Evolutionary conservation across 2,888 invertebrate genomes (phyloP).

Genomic region (Zaprionus obscuricornis): DNA sequence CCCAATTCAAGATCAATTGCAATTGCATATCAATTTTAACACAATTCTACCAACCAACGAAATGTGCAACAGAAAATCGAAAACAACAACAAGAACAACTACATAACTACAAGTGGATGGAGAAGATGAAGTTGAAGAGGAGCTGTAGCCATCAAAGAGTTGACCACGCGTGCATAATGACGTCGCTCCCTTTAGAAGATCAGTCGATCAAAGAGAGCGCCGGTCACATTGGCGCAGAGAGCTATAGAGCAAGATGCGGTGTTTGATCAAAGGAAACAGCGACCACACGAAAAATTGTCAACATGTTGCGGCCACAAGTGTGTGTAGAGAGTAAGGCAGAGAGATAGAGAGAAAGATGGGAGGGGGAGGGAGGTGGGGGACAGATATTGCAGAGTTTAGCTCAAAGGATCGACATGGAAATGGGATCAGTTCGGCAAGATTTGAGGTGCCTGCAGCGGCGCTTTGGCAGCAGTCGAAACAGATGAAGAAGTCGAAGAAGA

Average conservation of each 20-base stretch:
- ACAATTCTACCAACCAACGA: conserved; percentile 24
- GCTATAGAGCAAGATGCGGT: conserved; percentile 38
- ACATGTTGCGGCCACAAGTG: conserved; percentile 59
- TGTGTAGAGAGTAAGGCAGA: conserved; percentile 1
- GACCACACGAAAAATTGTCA: conserved; percentile 77
- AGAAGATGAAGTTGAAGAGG: conserved; percentile 12
- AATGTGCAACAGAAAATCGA: conserved; percentile 19
- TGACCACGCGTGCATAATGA: conserved; percentile 80
- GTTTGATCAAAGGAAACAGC: conserved; percentile 63
- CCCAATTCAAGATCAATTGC: conserved; percentile 22
- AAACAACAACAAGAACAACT: conserved; percentile 5
- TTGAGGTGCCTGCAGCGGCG: conserved; percentile 54
- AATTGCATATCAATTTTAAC: conserved; percentile 16
- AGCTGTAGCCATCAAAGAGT: conserved; percentile 55
- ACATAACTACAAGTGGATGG: background rate
- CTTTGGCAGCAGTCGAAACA: conserved; percentile 53
- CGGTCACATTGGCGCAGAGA: conserved; percentile 38
- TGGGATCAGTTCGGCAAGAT: conserved; percentile 31
- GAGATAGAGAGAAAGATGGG: conserved; percentile 2
- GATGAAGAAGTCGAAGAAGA: conserved; percentile 18
- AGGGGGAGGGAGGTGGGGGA: background rate
- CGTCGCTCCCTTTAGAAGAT: conserved; percentile 74
- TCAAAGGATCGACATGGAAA: conserved; percentile 33
- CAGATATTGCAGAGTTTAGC: conserved; percentile 17
- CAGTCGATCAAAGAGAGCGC: conserved; percentile 76